Evolutionary conservation across 2,888 invertebrate genomes (phyloP).

Genomic region (Diplolepis rosae): DNA sequence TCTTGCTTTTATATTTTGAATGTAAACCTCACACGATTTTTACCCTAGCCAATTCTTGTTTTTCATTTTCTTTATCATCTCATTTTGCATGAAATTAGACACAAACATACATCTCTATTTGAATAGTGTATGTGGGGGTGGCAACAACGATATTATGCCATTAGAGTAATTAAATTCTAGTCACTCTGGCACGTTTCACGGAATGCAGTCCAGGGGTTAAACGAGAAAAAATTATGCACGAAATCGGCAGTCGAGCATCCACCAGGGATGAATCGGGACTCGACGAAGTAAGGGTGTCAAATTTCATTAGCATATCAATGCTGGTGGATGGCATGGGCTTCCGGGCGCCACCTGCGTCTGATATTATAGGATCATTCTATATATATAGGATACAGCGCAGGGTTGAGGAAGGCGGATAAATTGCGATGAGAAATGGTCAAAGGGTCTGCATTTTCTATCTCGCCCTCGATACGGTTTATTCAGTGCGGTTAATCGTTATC

Average conservation of each 20-base stretch:
- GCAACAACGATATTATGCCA: conserved; percentile 62
- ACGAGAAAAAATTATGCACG: conserved; percentile 55
- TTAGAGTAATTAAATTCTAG: conserved; percentile 68
- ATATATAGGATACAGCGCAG: conserved; percentile 46
- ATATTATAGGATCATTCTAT: conserved; percentile 71
- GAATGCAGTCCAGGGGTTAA: conserved; percentile 59
- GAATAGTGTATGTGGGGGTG: background rate
- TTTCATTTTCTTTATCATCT: background rate
- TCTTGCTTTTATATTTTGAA: background rate
- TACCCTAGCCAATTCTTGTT: background rate
- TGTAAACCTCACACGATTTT: background rate
- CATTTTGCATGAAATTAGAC: background rate
- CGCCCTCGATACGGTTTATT: conserved; percentile 47
- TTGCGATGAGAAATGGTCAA: conserved; percentile 46
- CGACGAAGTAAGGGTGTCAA: conserved; percentile 69
- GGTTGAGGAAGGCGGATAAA: conserved; percentile 46
- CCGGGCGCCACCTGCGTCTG: conserved; percentile 71
- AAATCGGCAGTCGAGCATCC: conserved; percentile 34
- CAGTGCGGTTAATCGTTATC: conserved; percentile 52
- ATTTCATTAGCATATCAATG: conserved; percentile 75
- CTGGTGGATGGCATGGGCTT: conserved; percentile 69
- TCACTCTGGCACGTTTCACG: conserved; percentile 47
- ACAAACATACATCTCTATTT: background rate
- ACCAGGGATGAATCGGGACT: conserved; percentile 29
- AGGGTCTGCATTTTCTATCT: conserved; percentile 42